Percentiles rank a stretch among this genome's conserved stretches.
These are phyloP conservation scores for Amyelois transitella DNA, from an alignment of 1,140 invertebrate species.

Conservation along the genomic window DNA sequence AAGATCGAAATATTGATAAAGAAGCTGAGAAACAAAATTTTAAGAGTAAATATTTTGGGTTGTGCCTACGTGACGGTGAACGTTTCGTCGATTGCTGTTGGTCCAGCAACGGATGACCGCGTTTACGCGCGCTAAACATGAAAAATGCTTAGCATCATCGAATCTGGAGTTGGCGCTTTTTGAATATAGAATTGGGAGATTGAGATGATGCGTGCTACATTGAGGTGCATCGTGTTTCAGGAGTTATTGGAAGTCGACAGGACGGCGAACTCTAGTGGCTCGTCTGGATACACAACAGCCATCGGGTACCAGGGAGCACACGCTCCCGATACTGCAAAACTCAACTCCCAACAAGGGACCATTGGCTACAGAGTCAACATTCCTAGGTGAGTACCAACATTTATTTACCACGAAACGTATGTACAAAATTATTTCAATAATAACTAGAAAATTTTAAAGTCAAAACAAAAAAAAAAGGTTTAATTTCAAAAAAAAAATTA, in stretches of 20 bases:
- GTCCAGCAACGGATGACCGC: constrained; percentile 27
- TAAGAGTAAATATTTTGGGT: not conserved
- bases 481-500: too few species aligned
- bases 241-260: constrained; percentile 55
- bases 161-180: not conserved
- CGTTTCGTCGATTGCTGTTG: constrained; percentile 50
- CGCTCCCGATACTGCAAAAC: constrained; percentile 59
- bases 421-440: not conserved
- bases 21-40: not conserved
- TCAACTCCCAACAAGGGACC: constrained; percentile 57
- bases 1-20: constrained; percentile 3
- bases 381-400: constrained; percentile 60
- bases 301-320: constrained; percentile 53
- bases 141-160: constrained; percentile 22
- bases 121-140: constrained; percentile 36
- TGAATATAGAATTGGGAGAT: not conserved
- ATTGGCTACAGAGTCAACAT: constrained; percentile 66
- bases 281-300: constrained; percentile 55
- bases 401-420: too few species aligned
- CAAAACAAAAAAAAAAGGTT: too few species aligned
- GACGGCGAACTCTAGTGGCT: constrained; percentile 66
- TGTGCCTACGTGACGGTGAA: constrained; percentile 27
- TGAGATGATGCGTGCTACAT: constrained; percentile 28
- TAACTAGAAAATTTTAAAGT: not conserved
- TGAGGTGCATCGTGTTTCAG: constrained; percentile 60